Conservation (phyloP, 92 coral and sea anemone species). For the Phenganax stokvisi region DNA sequence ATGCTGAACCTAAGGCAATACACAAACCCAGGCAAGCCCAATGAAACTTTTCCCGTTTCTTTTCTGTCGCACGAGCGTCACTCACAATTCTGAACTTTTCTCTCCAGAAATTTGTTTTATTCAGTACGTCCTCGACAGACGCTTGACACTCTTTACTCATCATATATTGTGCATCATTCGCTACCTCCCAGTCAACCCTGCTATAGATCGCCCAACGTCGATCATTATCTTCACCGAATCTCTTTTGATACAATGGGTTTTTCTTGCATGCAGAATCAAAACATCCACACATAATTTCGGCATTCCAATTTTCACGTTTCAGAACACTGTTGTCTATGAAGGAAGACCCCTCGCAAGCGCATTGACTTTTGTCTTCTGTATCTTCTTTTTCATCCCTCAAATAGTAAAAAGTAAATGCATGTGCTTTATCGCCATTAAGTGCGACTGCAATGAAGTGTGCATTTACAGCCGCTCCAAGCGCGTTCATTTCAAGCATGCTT, state of each 20-base stretch:
- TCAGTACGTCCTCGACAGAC: too few species aligned
- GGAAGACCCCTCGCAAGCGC: not conserved
- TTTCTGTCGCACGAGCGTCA: not conserved
- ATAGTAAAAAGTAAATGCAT: conserved; percentile 8
- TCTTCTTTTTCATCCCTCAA: not conserved
- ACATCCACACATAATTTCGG: conserved; percentile 17
- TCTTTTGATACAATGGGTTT: not conserved
- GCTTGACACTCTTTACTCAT: not conserved
- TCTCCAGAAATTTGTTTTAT: too few species aligned
- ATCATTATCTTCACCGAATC: conserved; percentile 21
- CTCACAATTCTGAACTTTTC: not conserved
- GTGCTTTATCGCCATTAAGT: not conserved
- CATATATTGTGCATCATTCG: not conserved
- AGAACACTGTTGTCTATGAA: conserved; percentile 1
- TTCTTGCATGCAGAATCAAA: not conserved
- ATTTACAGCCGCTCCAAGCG: conserved; percentile 1
- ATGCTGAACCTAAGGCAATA: not conserved
- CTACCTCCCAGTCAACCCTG: not conserved
- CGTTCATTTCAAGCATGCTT: conserved; percentile 11
- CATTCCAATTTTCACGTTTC: not conserved
- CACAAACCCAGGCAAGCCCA: not conserved
- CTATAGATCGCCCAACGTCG: conserved; percentile 7
- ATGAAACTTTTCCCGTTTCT: not conserved
- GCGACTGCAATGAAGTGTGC: not conserved
- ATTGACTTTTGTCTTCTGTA: not conserved